Evolutionary conservation across 2,888 invertebrate species (phyloP).

Genomic region (Brassicogethes aeneus): DNA sequence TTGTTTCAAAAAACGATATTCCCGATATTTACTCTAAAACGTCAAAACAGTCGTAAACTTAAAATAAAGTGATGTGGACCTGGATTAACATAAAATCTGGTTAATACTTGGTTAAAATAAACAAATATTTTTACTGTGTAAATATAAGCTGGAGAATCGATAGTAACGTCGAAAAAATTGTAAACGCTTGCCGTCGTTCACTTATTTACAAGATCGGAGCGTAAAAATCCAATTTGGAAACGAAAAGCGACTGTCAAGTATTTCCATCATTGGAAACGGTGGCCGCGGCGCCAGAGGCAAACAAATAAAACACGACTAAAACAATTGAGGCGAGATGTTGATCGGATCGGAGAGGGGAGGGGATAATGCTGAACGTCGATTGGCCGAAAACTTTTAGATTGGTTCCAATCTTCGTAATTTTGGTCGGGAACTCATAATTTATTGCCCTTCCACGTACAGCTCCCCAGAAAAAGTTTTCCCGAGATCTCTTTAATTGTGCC

Average conservation of each 20-base stretch:
- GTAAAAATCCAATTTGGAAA: neutral
- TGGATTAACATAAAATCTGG: too few relatives aligned
- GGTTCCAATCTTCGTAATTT: slow-evolving; percentile 39
- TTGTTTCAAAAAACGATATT: too few relatives aligned
- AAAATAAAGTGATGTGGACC: too few relatives aligned
- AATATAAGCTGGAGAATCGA: too few relatives aligned
- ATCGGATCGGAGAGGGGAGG: slow-evolving; percentile 19
- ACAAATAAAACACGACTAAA: slow-evolving; percentile 24
- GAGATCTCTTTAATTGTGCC: neutral
- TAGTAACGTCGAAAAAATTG: too few relatives aligned
- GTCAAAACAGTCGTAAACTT: too few relatives aligned
- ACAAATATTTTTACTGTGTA: too few relatives aligned
- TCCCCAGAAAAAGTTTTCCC: slow-evolving; percentile 8
- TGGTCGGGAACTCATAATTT: slow-evolving; percentile 39
- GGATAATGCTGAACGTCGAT: slow-evolving; percentile 33
- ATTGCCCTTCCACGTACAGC: slow-evolving; percentile 32
- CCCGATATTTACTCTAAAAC: too few relatives aligned
- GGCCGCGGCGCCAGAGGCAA: slow-evolving; percentile 14
- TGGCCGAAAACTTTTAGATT: slow-evolving; percentile 40
- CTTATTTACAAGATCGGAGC: neutral
- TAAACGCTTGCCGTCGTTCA: too few relatives aligned
- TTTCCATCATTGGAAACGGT: neutral
- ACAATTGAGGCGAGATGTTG: slow-evolving; percentile 19
- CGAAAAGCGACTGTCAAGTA: slow-evolving; percentile 1
- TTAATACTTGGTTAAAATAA: too few relatives aligned